These are phyloP conservation scores for Ardeotis arabs DNA, from an alignment of 2,113 vertebrate genomes.

Conservation along the genomic window DNA sequence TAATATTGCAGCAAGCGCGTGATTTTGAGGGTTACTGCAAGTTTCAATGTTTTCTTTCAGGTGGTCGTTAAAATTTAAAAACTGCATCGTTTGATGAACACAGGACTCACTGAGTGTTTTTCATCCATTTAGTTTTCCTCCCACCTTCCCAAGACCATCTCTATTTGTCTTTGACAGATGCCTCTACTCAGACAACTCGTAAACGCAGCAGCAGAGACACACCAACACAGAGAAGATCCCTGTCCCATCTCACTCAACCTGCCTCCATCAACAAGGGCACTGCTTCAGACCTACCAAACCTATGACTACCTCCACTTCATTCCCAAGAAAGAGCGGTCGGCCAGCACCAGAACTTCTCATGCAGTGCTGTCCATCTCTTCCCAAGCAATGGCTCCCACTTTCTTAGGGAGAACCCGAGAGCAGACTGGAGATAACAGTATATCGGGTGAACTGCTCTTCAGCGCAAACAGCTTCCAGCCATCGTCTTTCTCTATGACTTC, in stretches of 20 bases:
- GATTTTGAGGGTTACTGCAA: background rate
- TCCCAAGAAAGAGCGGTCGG: background rate
- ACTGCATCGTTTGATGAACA: background rate
- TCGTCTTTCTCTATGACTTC: background rate
- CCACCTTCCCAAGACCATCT: background rate
- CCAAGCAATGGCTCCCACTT: background rate
- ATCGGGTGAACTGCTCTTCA: background rate
- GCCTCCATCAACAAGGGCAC: background rate
- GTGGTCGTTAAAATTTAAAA: background rate
- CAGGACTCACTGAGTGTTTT: background rate
- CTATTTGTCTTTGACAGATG: background rate
- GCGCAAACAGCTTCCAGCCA: background rate
- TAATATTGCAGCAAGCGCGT: background rate
- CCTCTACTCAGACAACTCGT: too few relatives aligned
- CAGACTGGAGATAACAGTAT: accelerated
- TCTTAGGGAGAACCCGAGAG: accelerated
- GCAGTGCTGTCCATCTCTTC: background rate
- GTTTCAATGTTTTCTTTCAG: background rate
- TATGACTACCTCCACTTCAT: background rate
- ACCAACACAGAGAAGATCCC: background rate
- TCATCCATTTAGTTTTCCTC: background rate
- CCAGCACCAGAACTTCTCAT: background rate
- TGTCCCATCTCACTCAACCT: background rate
- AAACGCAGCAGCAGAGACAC: background rate
- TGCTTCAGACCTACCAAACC: background rate